Evolutionary conservation across 2,113 vertebrate genomes (phyloP), one percentile per base, ranked within the genome.

Genomic region (Tetrax tetrax): DNA sequence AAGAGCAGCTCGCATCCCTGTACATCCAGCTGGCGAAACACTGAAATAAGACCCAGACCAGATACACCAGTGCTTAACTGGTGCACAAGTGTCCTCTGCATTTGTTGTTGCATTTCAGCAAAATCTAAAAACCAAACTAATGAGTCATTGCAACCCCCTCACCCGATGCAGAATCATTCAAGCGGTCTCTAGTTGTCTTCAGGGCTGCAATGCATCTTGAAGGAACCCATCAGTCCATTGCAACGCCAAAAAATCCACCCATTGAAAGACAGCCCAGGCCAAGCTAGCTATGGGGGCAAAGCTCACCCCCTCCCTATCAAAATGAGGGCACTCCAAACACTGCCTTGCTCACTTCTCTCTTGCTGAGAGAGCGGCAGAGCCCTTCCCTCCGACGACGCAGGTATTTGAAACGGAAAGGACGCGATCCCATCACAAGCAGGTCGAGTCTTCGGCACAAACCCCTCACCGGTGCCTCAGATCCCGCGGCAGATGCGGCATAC

Each of bases 401-500:
- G 4, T 37, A 35, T 33, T 77, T 51, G 76, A 68, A 23, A 83
- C 18, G 61, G 50, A 37, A 87, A 74, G 87, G 87, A 85, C 70
- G 22, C 4, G 0, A 64, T 69, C 51, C 83, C 70, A 69, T 25
- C 83, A 79, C 64, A 94, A 93, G 81, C 57, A 87, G 96, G 96
- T 95, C 92, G 89, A 54, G 63, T 3, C 80, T 82, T 43, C 9
- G 87, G 83, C 88, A 84, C 65, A 69, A 80, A 82, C 33, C 65
- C 14, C 92, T 86, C 79, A 8, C 8, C 16, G 15, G 79, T 20
- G 76, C 88, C 80, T 51, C 1, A 27, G 85, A 37, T 89, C 63
- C 13, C 0, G 3, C 4, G 12, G 95, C 96, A 96, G 95, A 92
- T 84, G 96, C 10, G 84, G 56, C 96, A 92, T 93, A 87, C 95